phyloP scores from a whole-genome alignment of 1,140 invertebrate genomes.

The Aphelinus atriplicis region DNA sequence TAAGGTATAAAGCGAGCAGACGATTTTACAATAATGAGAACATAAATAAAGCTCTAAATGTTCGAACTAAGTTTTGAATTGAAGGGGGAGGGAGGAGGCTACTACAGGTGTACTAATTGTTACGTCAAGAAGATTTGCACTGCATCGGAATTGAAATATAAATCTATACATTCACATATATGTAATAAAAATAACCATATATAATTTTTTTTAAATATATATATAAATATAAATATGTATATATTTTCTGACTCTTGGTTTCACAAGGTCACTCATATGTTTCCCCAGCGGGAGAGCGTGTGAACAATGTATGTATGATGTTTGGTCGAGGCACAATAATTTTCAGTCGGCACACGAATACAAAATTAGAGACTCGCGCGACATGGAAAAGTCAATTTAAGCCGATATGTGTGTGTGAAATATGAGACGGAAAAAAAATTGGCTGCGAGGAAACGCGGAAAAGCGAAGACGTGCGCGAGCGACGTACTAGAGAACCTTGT shows the following conservation, averaged over 20 bases:
- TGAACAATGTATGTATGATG: not conserved
- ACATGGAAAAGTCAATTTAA: not conserved
- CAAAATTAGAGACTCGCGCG: constrained; percentile 22
- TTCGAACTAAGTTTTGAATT: constrained; percentile 13
- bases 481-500: not conserved
- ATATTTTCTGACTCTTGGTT: not conserved
- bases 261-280: not conserved
- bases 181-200: too few species aligned
- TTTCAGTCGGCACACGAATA: constrained; percentile 7
- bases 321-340: constrained; percentile 10
- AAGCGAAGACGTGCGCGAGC: not conserved
- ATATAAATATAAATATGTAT: too few species aligned
- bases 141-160: constrained; percentile 4
- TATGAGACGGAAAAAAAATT: too few species aligned
- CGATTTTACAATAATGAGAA: constrained; percentile 44
- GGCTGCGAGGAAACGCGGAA: too few species aligned
- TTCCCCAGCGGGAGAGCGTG: constrained; percentile 1
- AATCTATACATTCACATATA: not conserved
- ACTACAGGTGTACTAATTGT: constrained; percentile 9
- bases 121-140: constrained; percentile 32
- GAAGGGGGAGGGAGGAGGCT: not conserved
- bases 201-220: too few species aligned
- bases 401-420: constrained; percentile 1
- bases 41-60: constrained; percentile 36
- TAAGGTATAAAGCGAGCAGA: constrained; percentile 44